Evolutionary conservation across 2,797 vertebrate species (phyloP).

Genomic region (Orientallactaga sibirica): DNA sequence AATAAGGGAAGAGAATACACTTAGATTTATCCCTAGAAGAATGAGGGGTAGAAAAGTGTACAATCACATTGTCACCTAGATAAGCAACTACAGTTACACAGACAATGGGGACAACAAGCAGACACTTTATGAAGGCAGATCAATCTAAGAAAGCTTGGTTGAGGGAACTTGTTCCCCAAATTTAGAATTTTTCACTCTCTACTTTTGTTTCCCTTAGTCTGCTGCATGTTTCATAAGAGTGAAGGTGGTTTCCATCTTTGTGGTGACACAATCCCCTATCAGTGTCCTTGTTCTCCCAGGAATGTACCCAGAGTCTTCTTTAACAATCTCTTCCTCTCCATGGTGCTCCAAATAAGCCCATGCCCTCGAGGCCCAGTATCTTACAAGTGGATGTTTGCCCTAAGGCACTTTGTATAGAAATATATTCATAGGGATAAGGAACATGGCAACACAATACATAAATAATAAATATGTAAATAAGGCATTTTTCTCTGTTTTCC

Average conservation of each 20-base stretch:
- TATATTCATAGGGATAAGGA: not conserved
- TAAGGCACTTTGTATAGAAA: not conserved
- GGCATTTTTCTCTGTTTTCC: not conserved
- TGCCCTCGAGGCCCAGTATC: rapidly evolving
- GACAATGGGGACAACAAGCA: not conserved
- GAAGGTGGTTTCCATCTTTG: not conserved
- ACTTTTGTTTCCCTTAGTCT: not conserved
- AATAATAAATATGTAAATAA: no score
- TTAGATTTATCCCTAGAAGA: not conserved
- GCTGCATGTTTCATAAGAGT: not conserved
- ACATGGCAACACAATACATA: no score
- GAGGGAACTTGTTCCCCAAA: rapidly evolving
- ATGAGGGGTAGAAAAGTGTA: not conserved
- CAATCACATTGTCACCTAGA: not conserved
- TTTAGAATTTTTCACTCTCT: not conserved
- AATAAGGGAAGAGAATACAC: not conserved
- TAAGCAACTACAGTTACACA: not conserved
- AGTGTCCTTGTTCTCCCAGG: not conserved
- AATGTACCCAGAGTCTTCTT: not conserved
- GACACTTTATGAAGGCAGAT: not conserved
- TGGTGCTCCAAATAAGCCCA: not conserved
- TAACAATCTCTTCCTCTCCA: not conserved
- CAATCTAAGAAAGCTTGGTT: not conserved
- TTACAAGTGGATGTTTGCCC: rapidly evolving
- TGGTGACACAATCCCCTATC: not conserved